These are phyloP conservation scores for Petrocephalus schoutedeni DNA, from an alignment of 2,797 vertebrate genomes.

Conservation along the genomic window DNA sequence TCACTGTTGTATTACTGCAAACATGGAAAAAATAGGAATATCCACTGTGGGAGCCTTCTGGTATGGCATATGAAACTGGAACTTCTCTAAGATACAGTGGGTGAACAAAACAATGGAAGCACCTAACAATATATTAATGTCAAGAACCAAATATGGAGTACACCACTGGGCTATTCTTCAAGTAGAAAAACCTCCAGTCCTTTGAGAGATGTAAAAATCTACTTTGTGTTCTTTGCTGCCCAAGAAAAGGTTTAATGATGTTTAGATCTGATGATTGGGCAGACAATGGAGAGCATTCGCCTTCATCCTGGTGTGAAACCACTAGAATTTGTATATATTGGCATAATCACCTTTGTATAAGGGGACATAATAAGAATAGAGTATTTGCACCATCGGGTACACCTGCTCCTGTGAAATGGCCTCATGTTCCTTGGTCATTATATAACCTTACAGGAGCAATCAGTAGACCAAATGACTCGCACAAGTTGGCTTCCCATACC, in stretches of 20 bases:
- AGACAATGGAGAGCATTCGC: neutral
- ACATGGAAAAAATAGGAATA: neutral
- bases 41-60: neutral
- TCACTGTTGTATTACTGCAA: neutral
- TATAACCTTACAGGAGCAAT: neutral
- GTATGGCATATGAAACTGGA: neutral
- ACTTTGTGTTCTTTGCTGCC: neutral
- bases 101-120: neutral
- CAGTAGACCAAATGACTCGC: neutral
- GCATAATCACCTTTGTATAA: neutral
- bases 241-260: neutral
- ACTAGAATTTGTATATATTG: neutral
- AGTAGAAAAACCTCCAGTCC: neutral
- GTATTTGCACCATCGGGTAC: neutral
- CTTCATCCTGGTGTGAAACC: neutral
- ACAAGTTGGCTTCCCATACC: neutral
- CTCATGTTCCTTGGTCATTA: neutral
- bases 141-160: neutral
- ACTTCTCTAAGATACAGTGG: neutral
- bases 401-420: neutral
- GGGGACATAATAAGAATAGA: neutral
- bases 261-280: neutral
- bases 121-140: neutral
- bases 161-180: neutral
- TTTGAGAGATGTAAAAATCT: neutral